Percentiles rank a stretch among this genome's conserved stretches.
phyloP scores from a whole-genome alignment of 2,113 vertebrate species.

The Sula dactylatra region DNA sequence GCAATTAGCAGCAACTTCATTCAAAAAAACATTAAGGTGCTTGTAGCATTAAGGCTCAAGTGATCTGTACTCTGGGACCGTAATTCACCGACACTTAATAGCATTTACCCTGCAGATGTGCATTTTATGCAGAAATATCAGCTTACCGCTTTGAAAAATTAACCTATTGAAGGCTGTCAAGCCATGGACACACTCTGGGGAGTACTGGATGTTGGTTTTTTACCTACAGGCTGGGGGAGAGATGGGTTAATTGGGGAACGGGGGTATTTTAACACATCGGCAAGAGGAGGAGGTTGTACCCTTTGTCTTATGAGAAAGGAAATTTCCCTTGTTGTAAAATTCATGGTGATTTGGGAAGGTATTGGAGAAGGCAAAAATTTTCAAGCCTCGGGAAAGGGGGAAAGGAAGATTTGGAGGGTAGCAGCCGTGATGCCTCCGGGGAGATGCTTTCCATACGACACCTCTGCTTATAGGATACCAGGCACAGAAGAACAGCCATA shows the following conservation, averaged over 20 bases:
- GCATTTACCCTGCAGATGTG: slow-evolving; percentile 75
- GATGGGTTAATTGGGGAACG: not conserved
- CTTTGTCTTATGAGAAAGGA: not conserved
- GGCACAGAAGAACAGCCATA: not conserved
- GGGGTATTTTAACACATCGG: not conserved
- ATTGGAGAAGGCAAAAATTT: not conserved
- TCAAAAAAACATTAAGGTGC: slow-evolving; percentile 74
- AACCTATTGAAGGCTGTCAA: slow-evolving; percentile 69
- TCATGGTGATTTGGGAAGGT: not conserved
- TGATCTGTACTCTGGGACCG: slow-evolving; percentile 70
- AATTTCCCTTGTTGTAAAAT: not conserved
- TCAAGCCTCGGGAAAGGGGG: not conserved
- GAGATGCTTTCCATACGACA: not conserved
- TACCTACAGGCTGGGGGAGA: not conserved
- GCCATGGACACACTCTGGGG: slow-evolving; percentile 49
- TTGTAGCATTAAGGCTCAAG: slow-evolving; percentile 74
- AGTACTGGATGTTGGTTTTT: slow-evolving; percentile 50
- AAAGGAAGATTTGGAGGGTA: not conserved
- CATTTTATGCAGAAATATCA: slow-evolving; percentile 76
- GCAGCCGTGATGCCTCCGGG: fast-evolving
- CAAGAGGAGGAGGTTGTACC: not conserved
- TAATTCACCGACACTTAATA: slow-evolving; percentile 77
- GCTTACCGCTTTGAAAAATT: slow-evolving; percentile 77
- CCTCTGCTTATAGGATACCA: not conserved
- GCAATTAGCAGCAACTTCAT: slow-evolving; percentile 74